Percentiles rank a stretch among this genome's conserved stretches.
These are phyloP conservation scores for Drosophila hamatofila DNA, from an alignment of 2,888 invertebrate species.

Conservation along the genomic window DNA sequence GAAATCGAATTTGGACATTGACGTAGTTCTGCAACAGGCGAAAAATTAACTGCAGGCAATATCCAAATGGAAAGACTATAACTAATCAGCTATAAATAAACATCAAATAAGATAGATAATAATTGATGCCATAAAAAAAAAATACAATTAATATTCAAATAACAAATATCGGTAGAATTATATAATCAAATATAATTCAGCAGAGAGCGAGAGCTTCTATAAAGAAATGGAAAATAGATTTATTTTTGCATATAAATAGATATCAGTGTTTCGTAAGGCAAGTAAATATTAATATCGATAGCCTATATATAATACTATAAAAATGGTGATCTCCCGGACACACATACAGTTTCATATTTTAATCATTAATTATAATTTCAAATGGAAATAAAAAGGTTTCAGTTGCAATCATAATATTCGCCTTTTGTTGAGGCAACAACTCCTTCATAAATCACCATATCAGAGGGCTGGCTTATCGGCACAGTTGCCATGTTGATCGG, in stretches of 20 bases:
- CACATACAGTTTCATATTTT: background rate
- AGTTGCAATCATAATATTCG: background rate
- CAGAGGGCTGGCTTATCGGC: conserved; percentile 34
- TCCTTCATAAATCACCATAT: conserved; percentile 20
- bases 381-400: conserved; percentile 5
- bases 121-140: background rate
- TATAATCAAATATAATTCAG: background rate
- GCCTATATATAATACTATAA: too few species aligned
- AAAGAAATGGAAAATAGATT: background rate
- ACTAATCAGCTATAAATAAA: background rate
- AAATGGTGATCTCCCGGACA: background rate
- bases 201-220: background rate
- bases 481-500: conserved; percentile 17
- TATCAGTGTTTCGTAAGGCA: too few species aligned
- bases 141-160: background rate
- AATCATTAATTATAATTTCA: background rate
- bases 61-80: conserved; percentile 2
- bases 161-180: background rate
- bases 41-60: conserved; percentile 4
- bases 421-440: background rate
- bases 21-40: background rate
- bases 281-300: background rate
- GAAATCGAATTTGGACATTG: conserved; percentile 37
- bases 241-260: background rate
- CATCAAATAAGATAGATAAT: background rate